Base-by-base conservation (phyloP, 53 echinoderm and acorn worm genomes). In the Henricia sp. region DNA sequence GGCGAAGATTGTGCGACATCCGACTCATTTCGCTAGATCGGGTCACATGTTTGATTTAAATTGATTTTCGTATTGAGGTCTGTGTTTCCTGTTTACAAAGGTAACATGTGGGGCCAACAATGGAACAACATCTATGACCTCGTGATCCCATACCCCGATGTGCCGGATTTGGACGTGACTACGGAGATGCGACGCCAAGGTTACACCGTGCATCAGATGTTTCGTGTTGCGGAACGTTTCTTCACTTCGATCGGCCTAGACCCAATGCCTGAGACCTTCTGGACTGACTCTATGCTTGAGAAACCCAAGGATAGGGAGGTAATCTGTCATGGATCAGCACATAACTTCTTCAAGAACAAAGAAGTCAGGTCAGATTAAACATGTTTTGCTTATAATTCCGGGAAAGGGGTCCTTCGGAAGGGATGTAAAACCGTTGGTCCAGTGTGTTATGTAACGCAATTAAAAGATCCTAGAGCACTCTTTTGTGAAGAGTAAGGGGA, bases 301-400 rank as follows among this genome's bases (percentile, higher is more conserved):
- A 87, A 82, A 66, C 91, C 91, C 29, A 74, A 67, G 25, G 83
- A 87, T 39, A 64, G 91, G 67, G 87, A 91, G 1, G 87, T 87
- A 8, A 77, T 91, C 57, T 91, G 91, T 33, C 91, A 91, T 40
- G 86, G 86, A 11, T 86, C 91, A 2, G 91, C 91, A 9, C 80
- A 87, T 33, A 83, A 91, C 58, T 82, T 91, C 69, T 82, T 89
- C 14, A 87, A 88, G 68, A 66, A 92, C 52, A 51, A 53, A 42
- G 94, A 97, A 44, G 97, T 97, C 63, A 88, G 95, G 95, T 94
- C 74, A 68, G n/a, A n/a, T n/a, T n/a, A n/a, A n/a, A n/a, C n/a
- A n/a, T n/a, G n/a, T n/a, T n/a, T n/a, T n/a, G n/a, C n/a, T n/a
- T n/a, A n/a, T n/a, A n/a, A n/a, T n/a, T n/a, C n/a, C n/a, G n/a